Conservation (phyloP, 2,797 vertebrate species). For the Sitta carolinensis region DNA sequence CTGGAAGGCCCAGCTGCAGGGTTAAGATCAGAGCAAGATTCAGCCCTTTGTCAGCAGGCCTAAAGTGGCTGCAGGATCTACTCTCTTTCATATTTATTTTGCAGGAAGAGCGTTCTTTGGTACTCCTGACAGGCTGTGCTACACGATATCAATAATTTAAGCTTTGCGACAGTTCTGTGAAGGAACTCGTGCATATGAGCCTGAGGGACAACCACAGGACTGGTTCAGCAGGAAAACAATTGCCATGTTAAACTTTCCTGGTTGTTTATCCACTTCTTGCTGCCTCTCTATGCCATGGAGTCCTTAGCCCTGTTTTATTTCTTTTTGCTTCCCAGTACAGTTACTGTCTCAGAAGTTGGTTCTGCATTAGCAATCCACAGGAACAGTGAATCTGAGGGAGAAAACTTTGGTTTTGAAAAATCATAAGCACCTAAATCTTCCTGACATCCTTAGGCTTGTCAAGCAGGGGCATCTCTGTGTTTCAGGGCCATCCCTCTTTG, state of each 20-base stretch:
- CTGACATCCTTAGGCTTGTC: not conserved
- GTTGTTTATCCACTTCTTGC: slow-evolving; percentile 12
- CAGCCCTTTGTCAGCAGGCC: not conserved
- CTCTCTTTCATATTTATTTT: not conserved
- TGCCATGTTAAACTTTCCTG: not conserved
- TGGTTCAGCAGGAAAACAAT: slow-evolving; percentile 38
- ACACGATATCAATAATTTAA: slow-evolving; percentile 28
- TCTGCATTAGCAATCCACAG: not conserved
- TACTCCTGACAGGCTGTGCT: not conserved
- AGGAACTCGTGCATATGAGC: not conserved
- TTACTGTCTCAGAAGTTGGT: not conserved
- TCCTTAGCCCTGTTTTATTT: not conserved
- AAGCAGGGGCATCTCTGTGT: not conserved
- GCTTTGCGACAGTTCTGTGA: not conserved
- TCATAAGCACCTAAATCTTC: not conserved
- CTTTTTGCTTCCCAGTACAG: not conserved
- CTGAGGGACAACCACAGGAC: slow-evolving; percentile 19
- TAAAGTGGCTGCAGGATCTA: not conserved
- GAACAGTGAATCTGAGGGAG: not conserved
- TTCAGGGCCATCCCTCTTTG: not conserved
- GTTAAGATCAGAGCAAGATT: not conserved
- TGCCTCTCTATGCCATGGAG: not conserved
- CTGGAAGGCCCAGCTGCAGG: not conserved
- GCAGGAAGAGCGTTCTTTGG: not conserved
- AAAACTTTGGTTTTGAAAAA: not conserved